phyloP scores from a whole-genome alignment of 2,797 vertebrate species.

The Macropus fuliginosus region DNA sequence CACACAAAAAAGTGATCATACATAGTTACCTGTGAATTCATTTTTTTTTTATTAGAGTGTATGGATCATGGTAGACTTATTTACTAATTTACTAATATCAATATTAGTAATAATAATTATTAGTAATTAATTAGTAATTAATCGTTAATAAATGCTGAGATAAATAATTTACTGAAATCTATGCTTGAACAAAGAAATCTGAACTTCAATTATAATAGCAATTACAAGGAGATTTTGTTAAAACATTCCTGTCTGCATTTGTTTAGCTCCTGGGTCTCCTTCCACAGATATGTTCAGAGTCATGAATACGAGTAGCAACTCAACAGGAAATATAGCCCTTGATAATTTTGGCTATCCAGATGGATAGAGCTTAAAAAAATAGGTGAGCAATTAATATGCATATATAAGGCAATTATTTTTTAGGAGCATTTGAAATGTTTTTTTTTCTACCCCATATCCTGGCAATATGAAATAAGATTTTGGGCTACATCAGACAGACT shows the following conservation, averaged over 20 bases:
- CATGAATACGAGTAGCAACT: background rate
- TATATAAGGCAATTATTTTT: constrained; percentile 13
- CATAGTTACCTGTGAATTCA: no score
- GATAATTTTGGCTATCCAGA: background rate
- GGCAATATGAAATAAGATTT: constrained; percentile 16
- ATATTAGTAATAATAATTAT: no score
- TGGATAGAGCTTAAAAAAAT: background rate
- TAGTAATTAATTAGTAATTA: no score
- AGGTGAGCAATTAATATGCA: background rate
- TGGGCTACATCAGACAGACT: background rate
- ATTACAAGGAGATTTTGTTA: background rate
- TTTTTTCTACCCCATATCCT: background rate
- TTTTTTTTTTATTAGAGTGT: background rate
- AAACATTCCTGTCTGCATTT: background rate
- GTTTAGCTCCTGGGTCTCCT: background rate
- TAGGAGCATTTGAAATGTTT: background rate
- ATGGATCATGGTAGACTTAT: background rate
- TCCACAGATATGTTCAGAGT: background rate
- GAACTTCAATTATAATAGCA: background rate
- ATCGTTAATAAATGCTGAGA: background rate
- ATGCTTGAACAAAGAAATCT: background rate
- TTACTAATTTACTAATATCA: background rate
- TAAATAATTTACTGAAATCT: background rate
- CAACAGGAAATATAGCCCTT: background rate
- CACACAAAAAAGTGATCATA: no score